These are phyloP conservation scores for Caenorhabditis sp. DNA, from an alignment of 2,888 invertebrate species.

Conservation along the genomic window DNA sequence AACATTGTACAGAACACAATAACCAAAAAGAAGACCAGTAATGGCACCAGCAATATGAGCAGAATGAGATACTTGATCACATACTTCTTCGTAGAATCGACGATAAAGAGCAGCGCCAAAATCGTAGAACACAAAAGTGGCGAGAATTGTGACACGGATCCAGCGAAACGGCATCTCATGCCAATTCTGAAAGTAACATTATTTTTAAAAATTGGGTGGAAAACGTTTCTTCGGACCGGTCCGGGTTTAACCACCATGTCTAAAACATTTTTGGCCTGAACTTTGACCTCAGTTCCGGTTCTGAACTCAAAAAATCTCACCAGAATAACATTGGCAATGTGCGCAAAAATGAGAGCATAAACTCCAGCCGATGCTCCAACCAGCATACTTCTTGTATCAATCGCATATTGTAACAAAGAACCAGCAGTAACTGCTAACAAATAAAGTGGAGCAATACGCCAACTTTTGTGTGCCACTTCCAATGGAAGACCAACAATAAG, in stretches of 20 bases:
- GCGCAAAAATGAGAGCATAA: slow-evolving; percentile 72
- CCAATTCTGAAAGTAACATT: slow-evolving; percentile 81
- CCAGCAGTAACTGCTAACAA: slow-evolving; percentile 70
- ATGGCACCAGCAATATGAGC: slow-evolving; percentile 91
- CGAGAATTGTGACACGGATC: slow-evolving; percentile 83
- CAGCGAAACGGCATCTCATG: slow-evolving; percentile 92
- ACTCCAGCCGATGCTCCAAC: slow-evolving; percentile 74
- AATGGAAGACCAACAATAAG: slow-evolving; percentile 89
- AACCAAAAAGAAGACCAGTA: slow-evolving; percentile 81
- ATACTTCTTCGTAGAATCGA: slow-evolving; percentile 81
- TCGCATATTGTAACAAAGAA: slow-evolving; percentile 73
- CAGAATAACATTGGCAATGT: slow-evolving; percentile 72
- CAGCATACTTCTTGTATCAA: slow-evolving; percentile 77
- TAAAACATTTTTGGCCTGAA: too few relatives aligned
- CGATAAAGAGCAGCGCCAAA: slow-evolving; percentile 89
- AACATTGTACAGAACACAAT: slow-evolving; percentile 52
- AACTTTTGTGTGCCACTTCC: slow-evolving; percentile 89
- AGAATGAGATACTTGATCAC: slow-evolving; percentile 88
- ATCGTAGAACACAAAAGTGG: slow-evolving; percentile 83
- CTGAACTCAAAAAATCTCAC: slow-evolving; percentile 69
- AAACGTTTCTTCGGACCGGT: slow-evolving; percentile 1
- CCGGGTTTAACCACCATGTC: too few relatives aligned
- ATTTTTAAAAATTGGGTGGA: too few relatives aligned
- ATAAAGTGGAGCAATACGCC: slow-evolving; percentile 80
- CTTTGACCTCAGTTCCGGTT: too few relatives aligned